Evolutionary conservation across 2,113 vertebrate genomes (phyloP).

Genomic region (Rutilus rutilus): DNA sequence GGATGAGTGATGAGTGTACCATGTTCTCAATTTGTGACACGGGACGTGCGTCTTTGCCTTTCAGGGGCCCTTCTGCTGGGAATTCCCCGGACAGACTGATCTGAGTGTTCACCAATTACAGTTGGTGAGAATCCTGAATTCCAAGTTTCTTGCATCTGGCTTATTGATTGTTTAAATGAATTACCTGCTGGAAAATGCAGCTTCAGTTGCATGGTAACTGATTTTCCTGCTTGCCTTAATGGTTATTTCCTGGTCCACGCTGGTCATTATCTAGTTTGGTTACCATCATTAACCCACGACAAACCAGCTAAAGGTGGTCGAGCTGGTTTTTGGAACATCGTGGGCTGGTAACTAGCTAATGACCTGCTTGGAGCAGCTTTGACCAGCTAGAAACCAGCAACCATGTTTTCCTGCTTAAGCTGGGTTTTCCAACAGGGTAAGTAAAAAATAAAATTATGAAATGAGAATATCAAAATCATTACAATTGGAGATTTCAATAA

Average conservation of each 20-base stretch:
- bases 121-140: conserved; percentile 82
- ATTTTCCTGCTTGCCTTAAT: neutral
- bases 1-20: conserved; percentile 62
- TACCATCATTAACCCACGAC: neutral
- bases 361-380: neutral
- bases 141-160: conserved; percentile 71
- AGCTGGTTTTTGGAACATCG: neutral
- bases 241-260: neutral
- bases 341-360: neutral
- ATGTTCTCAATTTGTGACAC: conserved; percentile 80
- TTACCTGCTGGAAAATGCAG: conserved; percentile 38
- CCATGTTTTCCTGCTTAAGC: neutral
- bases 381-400: conserved; percentile 15
- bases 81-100: conserved; percentile 81
- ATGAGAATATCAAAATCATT: conserved; percentile 12
- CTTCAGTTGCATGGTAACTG: neutral
- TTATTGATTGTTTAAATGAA: conserved; percentile 70
- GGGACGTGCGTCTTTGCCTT: conserved; percentile 82
- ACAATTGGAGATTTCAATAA: conserved; percentile 10
- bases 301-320: neutral
- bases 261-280: neutral
- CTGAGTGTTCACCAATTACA: conserved; percentile 83
- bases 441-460: neutral
- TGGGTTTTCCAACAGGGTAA: conserved; percentile 15
- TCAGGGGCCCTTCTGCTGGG: conserved; percentile 82